Percentiles rank a stretch among this genome's conserved stretches.
Evolutionary conservation across 2,113 vertebrate genomes (phyloP).

Genomic region (Silurus asotus): DNA sequence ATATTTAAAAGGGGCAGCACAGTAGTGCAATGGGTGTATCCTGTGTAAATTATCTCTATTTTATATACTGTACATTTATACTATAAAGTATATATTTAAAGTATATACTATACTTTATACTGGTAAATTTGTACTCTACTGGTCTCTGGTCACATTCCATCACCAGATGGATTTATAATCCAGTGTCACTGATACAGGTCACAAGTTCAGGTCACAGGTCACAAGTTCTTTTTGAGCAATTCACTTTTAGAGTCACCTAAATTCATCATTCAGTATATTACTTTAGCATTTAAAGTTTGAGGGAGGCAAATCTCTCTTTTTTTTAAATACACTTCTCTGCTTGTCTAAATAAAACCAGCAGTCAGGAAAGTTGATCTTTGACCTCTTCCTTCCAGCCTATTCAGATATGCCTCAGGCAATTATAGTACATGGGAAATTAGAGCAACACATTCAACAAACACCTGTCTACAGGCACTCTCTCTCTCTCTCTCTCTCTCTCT

Average conservation of each 20-base stretch:
- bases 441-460: constrained; percentile 32
- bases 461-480: neutral
- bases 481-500: neutral
- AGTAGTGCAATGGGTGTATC: neutral
- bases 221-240: neutral
- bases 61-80: no score
- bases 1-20: neutral
- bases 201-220: no score
- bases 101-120: neutral
- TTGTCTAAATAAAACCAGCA: constrained; percentile 32
- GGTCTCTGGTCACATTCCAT: neutral
- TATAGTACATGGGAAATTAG: constrained; percentile 40
- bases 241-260: neutral
- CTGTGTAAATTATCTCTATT: neutral
- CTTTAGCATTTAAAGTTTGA: neutral
- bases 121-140: neutral
- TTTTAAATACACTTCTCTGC: constrained; percentile 12
- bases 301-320: constrained; percentile 4
- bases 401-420: constrained; percentile 29
- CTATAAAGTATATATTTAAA: no score
- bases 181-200: neutral
- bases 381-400: constrained; percentile 22
- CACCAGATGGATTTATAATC: neutral
- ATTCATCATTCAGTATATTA: constrained; percentile 2
- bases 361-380: constrained; percentile 41